Evolutionary conservation across 2,888 invertebrate species (phyloP), one percentile per base, ranked within the genome.

Genomic region (Cephus pygmeus): DNA sequence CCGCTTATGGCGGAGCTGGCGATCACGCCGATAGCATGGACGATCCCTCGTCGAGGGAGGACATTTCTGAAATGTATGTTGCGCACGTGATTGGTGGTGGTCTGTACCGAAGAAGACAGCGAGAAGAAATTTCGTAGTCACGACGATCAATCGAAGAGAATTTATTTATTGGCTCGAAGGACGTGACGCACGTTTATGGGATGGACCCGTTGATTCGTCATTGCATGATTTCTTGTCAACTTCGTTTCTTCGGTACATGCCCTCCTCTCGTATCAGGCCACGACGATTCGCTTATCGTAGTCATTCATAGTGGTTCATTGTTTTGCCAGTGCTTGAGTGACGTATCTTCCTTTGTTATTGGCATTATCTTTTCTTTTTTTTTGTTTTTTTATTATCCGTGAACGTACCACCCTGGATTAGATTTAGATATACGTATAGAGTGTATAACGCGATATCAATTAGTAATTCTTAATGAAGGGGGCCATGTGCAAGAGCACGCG

Each of bases 41-140:
- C 83, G 89, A 90, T 84, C 91, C 90, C 82, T 89, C 91, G 69
- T 90, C 90, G 73, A 87, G 90, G 82, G 91, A 91, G 86, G 91
- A 91, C 83, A 90, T 91, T 81, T 89, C 91, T 69, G 91, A 91
- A 88, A 91, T 91, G 91, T 91, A 89, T 78, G 90, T 87, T 77
- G 12, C 30, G 15, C 11, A 15, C 71, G 71, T 9, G 30, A 12
- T 71, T 15, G 12, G n/a, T 1, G 71, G 33, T 71, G 71, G 33
- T 34, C 23, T 71, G 31, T 71, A 31, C 34, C 71, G 71, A 71
- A 11, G 33, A 56, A 56, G 23, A 56, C 23, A 1, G 40, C 6
- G 1, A 23, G 6, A 56, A 56, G 56, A 23, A 23, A 56, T 23
- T 0, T 56, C 56, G 6, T 2, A 23, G 56, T 23, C 56, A 23